Evolutionary conservation across 2,888 invertebrate genomes (phyloP), one percentile per base, ranked within the genome.

Genomic region (Andrena praecox): DNA sequence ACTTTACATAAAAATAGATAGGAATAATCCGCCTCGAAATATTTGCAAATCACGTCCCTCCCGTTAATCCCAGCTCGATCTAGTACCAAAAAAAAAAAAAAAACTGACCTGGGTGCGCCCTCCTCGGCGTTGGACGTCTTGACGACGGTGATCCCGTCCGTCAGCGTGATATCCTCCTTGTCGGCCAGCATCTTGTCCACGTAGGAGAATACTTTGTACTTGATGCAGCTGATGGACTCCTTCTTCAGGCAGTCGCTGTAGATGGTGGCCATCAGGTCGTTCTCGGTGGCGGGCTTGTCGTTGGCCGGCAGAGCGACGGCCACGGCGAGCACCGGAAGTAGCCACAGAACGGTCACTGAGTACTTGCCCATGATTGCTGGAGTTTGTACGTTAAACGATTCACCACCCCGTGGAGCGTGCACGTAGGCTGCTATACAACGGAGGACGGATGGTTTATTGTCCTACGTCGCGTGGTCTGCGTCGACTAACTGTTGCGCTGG

Each of bases 201-300:
- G 94, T 96, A 97, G 29, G 97, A 96, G 95, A 97, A 97, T 92
- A 98, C 96, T 93, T 97, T 98, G 95, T 97, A 97, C 94, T 97
- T 98, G 91, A 98, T 96, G 94, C 98, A 98, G 94, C 97, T 96
- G 88, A 97, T 96, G 35, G 97, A 97, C 92, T 97, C 97, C 94
- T 97, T 98, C 91, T 96, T 96, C 85, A 97, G 94, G 93, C 98
- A 98, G 91, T 98, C 98, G 90, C 95, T 95, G 93, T 96, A 96
- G 92, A 96, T 96, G 91, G 96, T 95, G 91, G 97, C 96, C 95
- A 97, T 96, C 81, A 97, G 95, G 90, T 98, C 97, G 92, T 97
- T 97, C 90, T 97, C 97, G 69, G 96, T 95, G 80, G 94, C 94
- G 82, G 95, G 95, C 80, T 96, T 96, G 90, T 97, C 97, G 94